phyloP scores from a whole-genome alignment of 2,888 invertebrate genomes.

The Drosophila engyochracea region DNA sequence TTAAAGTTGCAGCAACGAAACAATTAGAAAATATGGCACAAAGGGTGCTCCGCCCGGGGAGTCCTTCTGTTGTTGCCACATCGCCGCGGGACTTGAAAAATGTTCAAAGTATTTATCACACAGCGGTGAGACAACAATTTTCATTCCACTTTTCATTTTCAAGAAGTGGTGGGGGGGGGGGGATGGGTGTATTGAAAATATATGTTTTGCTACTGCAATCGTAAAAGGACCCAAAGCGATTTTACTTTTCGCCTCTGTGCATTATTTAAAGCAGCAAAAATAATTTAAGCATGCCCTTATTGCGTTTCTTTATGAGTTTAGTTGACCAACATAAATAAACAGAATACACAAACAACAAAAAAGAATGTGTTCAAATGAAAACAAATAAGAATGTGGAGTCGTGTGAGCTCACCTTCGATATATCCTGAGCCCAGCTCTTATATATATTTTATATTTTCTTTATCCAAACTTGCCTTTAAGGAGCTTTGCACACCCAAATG shows the following conservation, averaged over 20 bases:
- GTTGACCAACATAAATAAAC: slow-evolving; percentile 52
- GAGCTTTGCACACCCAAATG: not conserved
- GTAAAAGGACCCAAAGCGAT: not conserved
- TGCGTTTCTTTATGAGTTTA: slow-evolving; percentile 47
- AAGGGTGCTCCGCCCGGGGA: slow-evolving; percentile 14
- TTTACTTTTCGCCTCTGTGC: slow-evolving; percentile 7
- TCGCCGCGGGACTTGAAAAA: slow-evolving; percentile 36
- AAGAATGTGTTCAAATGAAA: slow-evolving; percentile 17
- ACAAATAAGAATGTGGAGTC: not conserved
- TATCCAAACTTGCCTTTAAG: not conserved
- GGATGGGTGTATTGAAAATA: slow-evolving; percentile 2
- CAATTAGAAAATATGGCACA: slow-evolving; percentile 53
- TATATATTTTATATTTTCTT: not conserved
- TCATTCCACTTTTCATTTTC: not conserved
- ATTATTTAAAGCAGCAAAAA: slow-evolving; percentile 20
- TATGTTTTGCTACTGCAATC: slow-evolving; percentile 4
- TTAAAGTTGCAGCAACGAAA: slow-evolving; percentile 32
- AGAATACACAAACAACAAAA: slow-evolving; percentile 22
- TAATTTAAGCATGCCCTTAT: slow-evolving; percentile 27
- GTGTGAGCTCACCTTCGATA: not conserved
- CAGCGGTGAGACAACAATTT: slow-evolving; percentile 9
- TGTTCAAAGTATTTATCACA: slow-evolving; percentile 43
- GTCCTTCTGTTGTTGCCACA: slow-evolving; percentile 8
- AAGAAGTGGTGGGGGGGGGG: no score
- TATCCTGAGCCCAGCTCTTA: not conserved